Base-by-base conservation (phyloP, 2,113 vertebrate species). In the Mesembrinibis cayennensis region DNA sequence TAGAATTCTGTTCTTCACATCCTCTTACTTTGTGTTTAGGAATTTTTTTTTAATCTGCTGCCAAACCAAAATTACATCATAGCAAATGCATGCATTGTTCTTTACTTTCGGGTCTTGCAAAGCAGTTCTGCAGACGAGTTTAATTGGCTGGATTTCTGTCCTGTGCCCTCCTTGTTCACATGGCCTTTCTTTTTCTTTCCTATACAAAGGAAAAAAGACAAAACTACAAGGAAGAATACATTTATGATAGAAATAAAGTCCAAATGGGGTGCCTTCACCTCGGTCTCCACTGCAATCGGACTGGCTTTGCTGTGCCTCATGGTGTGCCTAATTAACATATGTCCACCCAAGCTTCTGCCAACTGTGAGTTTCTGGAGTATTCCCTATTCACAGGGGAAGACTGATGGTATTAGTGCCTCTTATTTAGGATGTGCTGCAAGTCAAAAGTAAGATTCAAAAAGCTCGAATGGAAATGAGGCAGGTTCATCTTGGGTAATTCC, bases 1-100 rank as follows among this genome's bases (percentile, higher is more conserved):
- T 52, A 85, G 78, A 88, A 95, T 96, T 86, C 87, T 78, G 45
- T 80, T 81, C 82, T 86, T 95, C 84, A 74, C 84, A 91, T 95
- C 89, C 78, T 97, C 82, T 95, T 94, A 80, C 94, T 94, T 85
- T 2, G 22, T 1, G 0, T 94, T 91, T 73, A 89, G 87, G 93
- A 85, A 72, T 89, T 89, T 93, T 89, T 93, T 93, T 96, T 95
- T 95, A 42, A 94, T 95, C 93, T 93, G 45, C 84, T 95, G 95
- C 96, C 96, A 97, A 95, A 95, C 95, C 95, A 93, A 89, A 91
- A 96, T 97, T 87, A 96, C 96, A 86, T 97, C 95, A 97, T 76
- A 85, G 89, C 76, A 71, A 91, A 97, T 95, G 83, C 92, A 92
- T 93, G 92, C 91, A 93, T 95, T 96, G 90, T 97, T 93, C 95